Conservation (phyloP, 1,140 invertebrate species). For the Bombyx mori region DNA sequence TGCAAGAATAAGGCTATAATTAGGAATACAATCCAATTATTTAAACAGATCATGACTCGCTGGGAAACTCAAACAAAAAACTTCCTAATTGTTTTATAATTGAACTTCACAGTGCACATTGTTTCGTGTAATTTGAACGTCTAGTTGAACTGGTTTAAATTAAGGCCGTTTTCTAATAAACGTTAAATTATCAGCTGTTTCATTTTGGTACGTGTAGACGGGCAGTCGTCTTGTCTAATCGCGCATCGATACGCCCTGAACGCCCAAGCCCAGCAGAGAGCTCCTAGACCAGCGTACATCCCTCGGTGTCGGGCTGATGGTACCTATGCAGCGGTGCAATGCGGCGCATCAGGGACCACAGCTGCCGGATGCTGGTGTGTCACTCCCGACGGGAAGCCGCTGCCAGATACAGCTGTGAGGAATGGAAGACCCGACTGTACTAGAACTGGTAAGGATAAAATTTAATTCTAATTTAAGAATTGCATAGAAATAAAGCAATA, state of each 20-base stretch:
- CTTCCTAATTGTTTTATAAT: too few species aligned
- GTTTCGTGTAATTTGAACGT: too few species aligned
- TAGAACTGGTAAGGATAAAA: conserved; percentile 42
- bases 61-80: too few species aligned
- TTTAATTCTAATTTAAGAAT: too few species aligned
- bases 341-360: conserved; percentile 78
- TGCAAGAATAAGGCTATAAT: too few species aligned
- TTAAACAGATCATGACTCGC: too few species aligned
- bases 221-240: conserved; percentile 48
- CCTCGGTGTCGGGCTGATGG: conserved; percentile 86
- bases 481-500: too few species aligned
- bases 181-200: too few species aligned
- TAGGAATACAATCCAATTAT: too few species aligned
- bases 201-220: conserved; percentile 24
- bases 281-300: conserved; percentile 57
- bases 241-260: conserved; percentile 51
- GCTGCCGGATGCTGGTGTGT: conserved; percentile 85
- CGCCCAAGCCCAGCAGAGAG: conserved; percentile 37
- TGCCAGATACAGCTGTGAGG: conserved; percentile 81
- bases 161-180: too few species aligned
- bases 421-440: conserved; percentile 79
- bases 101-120: too few species aligned
- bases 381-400: conserved; percentile 81
- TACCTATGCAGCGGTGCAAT: conserved; percentile 87
- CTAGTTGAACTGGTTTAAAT: too few species aligned